Base-by-base conservation (phyloP, 2,797 vertebrate genomes). In the Tokudaia muenninki region DNA sequence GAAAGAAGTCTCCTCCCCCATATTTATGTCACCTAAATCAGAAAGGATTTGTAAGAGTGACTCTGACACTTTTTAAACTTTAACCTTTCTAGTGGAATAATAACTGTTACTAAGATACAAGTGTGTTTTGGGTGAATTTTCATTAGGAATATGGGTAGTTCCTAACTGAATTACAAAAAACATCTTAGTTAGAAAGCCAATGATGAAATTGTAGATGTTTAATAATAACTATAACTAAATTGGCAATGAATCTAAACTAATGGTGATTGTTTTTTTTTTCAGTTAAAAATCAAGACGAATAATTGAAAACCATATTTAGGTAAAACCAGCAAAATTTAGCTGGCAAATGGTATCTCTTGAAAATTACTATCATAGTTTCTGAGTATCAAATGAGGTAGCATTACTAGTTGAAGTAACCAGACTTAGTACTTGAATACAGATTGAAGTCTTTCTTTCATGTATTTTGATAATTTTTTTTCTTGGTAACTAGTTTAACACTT, bases 251-350 rank as follows among this genome's bases (percentile, higher is more conserved):
- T 50, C 31, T 83, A 75, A 92, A 65, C 22, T 90, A 94, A 84
- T 52, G 26, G 12, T 80, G 57, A 80, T 86, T 94, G 14, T 44
- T 44, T 67, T 41, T 34, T 94, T 95, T 96, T 59, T 44, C 26
- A 93, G 81, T 95, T 90, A 87, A 94, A 86, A 95, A 91, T 16
- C 74, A 96, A 96, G 52, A 95, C 87, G 91, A 50, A 75, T 74
- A 80, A 55, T 91, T 75, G 47, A 92, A 96, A 97, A 84, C 67
- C 13, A n/a, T 87, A 47, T 41, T 31, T 52, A 84, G 70, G 21
- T 90, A 81, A 92, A 93, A 57, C 83, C 19, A 94, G 44, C 34
- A 81, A 24, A 79, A 0, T 24, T 91, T 94, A 34, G 92, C 16
- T 93, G 79, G 89, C 41, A 3, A 65, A 13, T 12, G 89, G 34